Evolutionary conservation across 2,113 vertebrate genomes (phyloP).

Genomic region (Passer montanus): DNA sequence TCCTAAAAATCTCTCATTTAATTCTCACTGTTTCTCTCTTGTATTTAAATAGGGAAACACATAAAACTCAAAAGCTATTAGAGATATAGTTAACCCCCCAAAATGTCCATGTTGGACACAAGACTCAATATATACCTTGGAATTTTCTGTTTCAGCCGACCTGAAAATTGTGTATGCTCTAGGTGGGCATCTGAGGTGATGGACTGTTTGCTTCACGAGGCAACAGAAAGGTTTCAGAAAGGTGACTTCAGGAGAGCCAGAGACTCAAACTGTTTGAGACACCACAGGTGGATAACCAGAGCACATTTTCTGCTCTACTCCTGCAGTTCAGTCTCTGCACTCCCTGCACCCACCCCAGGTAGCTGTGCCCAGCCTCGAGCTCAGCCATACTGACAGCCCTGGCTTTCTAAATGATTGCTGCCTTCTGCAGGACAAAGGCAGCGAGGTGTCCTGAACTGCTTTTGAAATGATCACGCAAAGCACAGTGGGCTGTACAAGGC

Average conservation of each 20-base stretch:
- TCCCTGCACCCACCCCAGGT: neutral
- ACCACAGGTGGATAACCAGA: neutral
- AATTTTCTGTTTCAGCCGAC: neutral
- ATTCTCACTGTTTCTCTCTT: neutral
- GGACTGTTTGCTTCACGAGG: neutral
- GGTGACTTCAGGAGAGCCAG: neutral
- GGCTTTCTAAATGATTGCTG: neutral
- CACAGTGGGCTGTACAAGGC: constrained; percentile 4
- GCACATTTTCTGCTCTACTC: neutral
- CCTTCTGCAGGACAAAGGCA: neutral
- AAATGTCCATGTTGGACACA: neutral
- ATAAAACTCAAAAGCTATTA: neutral
- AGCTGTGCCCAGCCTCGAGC: neutral
- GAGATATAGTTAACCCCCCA: rapidly evolving
- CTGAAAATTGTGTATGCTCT: neutral
- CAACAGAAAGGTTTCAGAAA: neutral
- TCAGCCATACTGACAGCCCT: neutral
- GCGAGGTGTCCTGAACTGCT: neutral
- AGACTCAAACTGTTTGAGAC: neutral
- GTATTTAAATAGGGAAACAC: neutral
- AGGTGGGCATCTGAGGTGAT: neutral
- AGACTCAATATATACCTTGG: neutral
- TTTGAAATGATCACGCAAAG: constrained; percentile 16
- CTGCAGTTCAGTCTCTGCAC: neutral
- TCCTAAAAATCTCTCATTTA: neutral